Evolutionary conservation across 2,888 invertebrate genomes (phyloP).

Genomic region (Nymphalis urticae): DNA sequence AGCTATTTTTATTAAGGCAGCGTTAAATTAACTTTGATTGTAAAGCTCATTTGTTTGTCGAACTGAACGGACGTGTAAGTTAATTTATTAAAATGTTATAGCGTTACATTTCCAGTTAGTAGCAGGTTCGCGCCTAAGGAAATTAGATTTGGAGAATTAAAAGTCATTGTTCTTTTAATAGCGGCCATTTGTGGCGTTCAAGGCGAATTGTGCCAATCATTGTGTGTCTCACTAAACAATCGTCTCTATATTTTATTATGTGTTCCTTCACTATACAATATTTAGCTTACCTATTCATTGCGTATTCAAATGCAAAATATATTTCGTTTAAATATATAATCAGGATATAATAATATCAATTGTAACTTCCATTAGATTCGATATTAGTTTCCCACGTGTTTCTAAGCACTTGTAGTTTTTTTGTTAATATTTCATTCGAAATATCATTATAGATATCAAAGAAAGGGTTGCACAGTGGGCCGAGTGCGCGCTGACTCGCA

Average conservation of each 20-base stretch:
- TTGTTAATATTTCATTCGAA: conserved; percentile 69
- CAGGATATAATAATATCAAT: not conserved
- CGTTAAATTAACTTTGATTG: conserved; percentile 15
- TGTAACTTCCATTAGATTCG: not conserved
- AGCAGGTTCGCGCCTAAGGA: conserved; percentile 71
- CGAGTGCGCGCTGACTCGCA: conserved; percentile 77
- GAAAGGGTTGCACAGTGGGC: conserved; percentile 79
- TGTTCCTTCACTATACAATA: not conserved
- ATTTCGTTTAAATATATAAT: not conserved
- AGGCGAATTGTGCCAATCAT: conserved; percentile 77
- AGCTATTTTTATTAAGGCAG: conserved; percentile 13
- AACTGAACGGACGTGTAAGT: conserved; percentile 34
- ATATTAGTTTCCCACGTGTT: conserved; percentile 15
- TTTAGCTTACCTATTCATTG: too few species aligned
- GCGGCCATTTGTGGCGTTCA: conserved; percentile 79
- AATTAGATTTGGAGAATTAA: conserved; percentile 80
- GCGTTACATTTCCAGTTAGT: conserved; percentile 68
- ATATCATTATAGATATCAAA: conserved; percentile 78
- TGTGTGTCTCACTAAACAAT: conserved; percentile 43
- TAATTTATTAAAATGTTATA: conserved; percentile 57
- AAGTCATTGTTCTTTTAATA: conserved; percentile 81
- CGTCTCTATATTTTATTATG: not conserved
- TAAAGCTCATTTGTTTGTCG: conserved; percentile 21
- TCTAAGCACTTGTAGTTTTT: conserved; percentile 51
- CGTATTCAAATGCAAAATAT: not conserved